phyloP scores from a whole-genome alignment of 2,113 vertebrate genomes.

The Lophochroa leadbeateri region DNA sequence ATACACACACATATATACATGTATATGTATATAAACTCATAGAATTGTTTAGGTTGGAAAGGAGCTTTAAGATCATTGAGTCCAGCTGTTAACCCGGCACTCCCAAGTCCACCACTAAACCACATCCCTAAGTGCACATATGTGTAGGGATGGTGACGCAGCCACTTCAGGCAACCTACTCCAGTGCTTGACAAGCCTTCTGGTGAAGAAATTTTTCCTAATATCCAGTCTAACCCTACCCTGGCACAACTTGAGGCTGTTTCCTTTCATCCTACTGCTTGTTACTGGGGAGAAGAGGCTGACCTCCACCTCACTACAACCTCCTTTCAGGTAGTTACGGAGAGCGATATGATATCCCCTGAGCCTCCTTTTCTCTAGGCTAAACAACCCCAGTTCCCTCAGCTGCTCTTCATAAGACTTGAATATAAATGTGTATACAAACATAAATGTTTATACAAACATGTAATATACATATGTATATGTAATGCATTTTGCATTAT shows the following conservation, averaged over 20 bases:
- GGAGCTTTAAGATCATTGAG: neutral
- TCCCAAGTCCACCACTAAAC: neutral
- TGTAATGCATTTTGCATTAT: neutral
- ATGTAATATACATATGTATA: neutral
- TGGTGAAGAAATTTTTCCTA: neutral
- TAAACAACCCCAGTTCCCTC: neutral
- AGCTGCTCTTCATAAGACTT: neutral
- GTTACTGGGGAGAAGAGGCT: neutral
- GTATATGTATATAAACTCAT: neutral
- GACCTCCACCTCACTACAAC: neutral
- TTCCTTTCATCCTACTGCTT: neutral
- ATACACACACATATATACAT: neutral
- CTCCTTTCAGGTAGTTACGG: neutral
- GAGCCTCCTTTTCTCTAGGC: neutral
- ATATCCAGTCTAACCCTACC: neutral
- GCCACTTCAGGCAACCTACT: neutral
- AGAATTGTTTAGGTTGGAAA: neutral
- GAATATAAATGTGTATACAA: neutral
- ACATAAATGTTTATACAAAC: neutral
- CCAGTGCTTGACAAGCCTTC: neutral
- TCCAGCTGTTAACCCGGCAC: neutral
- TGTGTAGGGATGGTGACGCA: neutral
- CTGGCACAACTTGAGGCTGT: neutral
- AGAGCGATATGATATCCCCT: accelerated
- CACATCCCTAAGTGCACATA: neutral